phyloP scores from a whole-genome alignment of 2,797 vertebrate species.

The Eulemur coronatus region DNA sequence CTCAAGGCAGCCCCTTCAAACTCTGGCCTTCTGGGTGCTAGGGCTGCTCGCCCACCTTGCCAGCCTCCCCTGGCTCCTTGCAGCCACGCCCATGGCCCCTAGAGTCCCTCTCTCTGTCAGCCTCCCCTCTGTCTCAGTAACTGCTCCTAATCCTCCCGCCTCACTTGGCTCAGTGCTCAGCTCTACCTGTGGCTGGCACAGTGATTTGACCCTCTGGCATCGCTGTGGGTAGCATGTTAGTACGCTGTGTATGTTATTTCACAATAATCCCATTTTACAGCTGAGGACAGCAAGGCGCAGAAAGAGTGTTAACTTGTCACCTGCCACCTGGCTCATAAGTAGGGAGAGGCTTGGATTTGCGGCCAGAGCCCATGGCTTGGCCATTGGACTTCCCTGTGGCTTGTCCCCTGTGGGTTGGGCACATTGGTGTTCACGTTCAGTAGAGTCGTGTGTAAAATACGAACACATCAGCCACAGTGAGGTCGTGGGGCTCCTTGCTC shows the following conservation, averaged over 20 bases:
- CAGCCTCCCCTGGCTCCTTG: not conserved
- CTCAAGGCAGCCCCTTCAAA: not conserved
- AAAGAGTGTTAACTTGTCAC: not conserved
- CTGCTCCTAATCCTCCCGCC: not conserved
- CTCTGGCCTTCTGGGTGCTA: not conserved
- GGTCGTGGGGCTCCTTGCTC: not conserved
- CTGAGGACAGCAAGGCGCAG: not conserved
- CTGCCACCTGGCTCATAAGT: not conserved
- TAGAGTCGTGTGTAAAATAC: not conserved
- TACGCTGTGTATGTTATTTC: not conserved
- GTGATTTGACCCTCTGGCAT: not conserved
- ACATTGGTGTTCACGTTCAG: not conserved
- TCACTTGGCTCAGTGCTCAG: fast-evolving
- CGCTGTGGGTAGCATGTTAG: not conserved
- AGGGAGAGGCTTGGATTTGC: not conserved
- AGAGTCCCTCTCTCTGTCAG: not conserved
- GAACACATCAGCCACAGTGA: not conserved
- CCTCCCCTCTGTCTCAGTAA: not conserved
- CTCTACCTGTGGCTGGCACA: not conserved
- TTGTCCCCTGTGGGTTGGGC: not conserved
- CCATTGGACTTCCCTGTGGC: not conserved
- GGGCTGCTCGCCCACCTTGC: not conserved
- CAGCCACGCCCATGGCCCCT: not conserved
- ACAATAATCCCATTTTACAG: not conserved
- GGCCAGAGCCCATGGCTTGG: not conserved